Evolutionary conservation across 2,113 vertebrate genomes (phyloP).

Genomic region (Brevimyrus niger): DNA sequence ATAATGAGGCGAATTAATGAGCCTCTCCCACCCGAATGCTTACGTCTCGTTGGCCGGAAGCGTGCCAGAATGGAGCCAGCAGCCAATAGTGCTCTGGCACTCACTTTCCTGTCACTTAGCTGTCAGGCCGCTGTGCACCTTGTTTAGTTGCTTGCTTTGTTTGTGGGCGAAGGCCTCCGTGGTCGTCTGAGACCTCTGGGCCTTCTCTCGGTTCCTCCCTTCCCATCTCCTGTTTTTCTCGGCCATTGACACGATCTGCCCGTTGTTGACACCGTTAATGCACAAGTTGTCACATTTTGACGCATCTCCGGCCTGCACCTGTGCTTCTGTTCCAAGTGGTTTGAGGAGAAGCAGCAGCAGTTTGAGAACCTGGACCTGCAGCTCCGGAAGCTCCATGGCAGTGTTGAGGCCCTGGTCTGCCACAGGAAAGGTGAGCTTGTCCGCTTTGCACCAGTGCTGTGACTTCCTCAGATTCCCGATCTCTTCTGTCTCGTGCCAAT

Average conservation of each 20-base stretch:
- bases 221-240: neutral
- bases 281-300: neutral
- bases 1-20: conserved; percentile 88
- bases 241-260: neutral
- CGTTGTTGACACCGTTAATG: neutral
- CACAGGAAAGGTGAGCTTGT: conserved; percentile 81
- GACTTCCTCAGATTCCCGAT: neutral
- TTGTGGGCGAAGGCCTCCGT: neutral
- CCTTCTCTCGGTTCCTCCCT: neutral
- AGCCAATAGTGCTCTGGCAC: neutral
- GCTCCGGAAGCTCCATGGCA: conserved; percentile 87
- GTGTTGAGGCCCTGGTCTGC: conserved; percentile 87
- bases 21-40: conserved; percentile 69
- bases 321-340: conserved; percentile 67
- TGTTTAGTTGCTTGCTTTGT: neutral
- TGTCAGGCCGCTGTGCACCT: neutral
- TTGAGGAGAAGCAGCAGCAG: conserved; percentile 98
- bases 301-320: neutral
- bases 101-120: neutral
- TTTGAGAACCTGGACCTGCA: conserved; percentile 97
- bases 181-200: neutral
- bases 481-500: neutral
- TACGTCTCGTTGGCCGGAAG: conserved; percentile 50
- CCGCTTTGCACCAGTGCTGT: neutral
- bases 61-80: neutral